Conservation (phyloP, 2,888 invertebrate genomes). For the Apotomis capreana region DNA sequence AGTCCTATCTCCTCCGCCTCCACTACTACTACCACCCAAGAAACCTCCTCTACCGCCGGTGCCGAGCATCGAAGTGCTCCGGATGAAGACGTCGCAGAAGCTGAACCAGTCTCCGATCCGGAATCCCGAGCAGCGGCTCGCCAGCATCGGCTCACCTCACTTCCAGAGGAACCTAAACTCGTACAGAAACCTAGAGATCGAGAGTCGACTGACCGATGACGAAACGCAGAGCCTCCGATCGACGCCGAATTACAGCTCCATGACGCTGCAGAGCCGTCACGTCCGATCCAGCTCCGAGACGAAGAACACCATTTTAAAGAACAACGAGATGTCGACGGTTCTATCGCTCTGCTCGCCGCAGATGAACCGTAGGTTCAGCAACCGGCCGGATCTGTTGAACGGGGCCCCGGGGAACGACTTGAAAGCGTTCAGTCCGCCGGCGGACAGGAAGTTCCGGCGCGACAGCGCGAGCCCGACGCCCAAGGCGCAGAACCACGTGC, state of each 20-base stretch:
- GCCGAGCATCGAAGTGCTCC: conserved; percentile 84
- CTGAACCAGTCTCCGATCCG: conserved; percentile 67
- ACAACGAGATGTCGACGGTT: conserved; percentile 73
- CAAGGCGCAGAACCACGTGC: conserved; percentile 75
- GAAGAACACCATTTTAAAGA: conserved; percentile 76
- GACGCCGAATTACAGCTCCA: conserved; percentile 69
- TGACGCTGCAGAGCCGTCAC: conserved; percentile 75
- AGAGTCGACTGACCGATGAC: conserved; percentile 69
- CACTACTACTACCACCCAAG: conserved; percentile 85
- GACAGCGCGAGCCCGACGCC: conserved; percentile 68
- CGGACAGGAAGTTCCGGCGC: conserved; percentile 66
- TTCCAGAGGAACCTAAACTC: conserved; percentile 84
- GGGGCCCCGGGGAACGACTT: conserved; percentile 71
- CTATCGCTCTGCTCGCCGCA: conserved; percentile 82
- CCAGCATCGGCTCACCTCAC: conserved; percentile 86
- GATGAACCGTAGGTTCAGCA: conserved; percentile 78
- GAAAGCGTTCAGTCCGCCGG: conserved; percentile 67
- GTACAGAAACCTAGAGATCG: conserved; percentile 83
- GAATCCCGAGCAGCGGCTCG: conserved; percentile 79
- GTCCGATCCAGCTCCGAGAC: conserved; percentile 78
- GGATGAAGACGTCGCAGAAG: conserved; percentile 81
- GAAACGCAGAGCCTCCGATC: conserved; percentile 62
- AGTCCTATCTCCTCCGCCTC: conserved; percentile 76
- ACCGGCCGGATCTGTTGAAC: conserved; percentile 73
- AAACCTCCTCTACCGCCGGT: conserved; percentile 89